Base-by-base conservation (phyloP, 2,113 vertebrate genomes). In the Sprattus sprattus region DNA sequence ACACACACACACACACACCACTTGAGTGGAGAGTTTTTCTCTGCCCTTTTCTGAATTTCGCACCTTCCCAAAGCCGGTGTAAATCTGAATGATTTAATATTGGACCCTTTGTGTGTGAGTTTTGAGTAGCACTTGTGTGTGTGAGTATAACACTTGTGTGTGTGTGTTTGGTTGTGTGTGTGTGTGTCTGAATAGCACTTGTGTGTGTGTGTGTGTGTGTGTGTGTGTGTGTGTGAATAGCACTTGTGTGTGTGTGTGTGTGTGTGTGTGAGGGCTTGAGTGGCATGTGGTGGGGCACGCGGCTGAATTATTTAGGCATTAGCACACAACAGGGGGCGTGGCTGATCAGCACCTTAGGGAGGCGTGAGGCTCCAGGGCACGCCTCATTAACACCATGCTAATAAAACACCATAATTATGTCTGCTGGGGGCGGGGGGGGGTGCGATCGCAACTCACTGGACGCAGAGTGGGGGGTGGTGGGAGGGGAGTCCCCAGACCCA, bases 301-400 rank as follows among this genome's bases (percentile, higher is more conserved):
- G 52, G 78, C 49, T 84, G 44, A 85, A 83, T 84, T 85, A 85
- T 82, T 83, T 57, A 87, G 71, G 81, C 52, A 25, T 86, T 86
- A 80, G 82, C 60, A 82, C 46, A 71, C 46, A 45, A 28, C 80
- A 22, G 52, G 81, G 81, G 86, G 54, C 83, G 86, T 47, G 46
- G 54, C 45, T 85, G 52, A 83, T 86, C 82, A 67, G 49, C 54
- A 85, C 85, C 84, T 78, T 47, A 39, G 54, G 45, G 82, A 81
- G 60, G 86, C 83, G 47, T 60, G 67, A 45, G 85, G 45, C 60
- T 84, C 45, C 81, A 85, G 54, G 87, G 44, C 75, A 64, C 64
- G 87, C 60, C 87, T 87, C 85, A 85, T 86, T 85, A 89, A 83
- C 81, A 18, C 50, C 75, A 81, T 28, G 54, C 64, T 84, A 84